phyloP scores from a whole-genome alignment of 2,797 vertebrate species.

The Tadarida brasiliensis region DNA sequence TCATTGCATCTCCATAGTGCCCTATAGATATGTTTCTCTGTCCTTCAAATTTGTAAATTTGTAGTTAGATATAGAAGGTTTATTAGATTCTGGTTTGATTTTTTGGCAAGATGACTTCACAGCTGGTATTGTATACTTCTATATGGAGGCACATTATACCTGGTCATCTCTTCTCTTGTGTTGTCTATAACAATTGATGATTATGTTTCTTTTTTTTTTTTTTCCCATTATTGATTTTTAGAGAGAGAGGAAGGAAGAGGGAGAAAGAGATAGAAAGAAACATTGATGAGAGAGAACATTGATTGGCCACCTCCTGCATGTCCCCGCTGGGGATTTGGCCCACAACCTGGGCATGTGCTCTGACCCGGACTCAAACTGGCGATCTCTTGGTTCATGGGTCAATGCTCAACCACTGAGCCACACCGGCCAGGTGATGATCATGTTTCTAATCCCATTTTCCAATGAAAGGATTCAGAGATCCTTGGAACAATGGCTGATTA shows the following conservation, averaged over 20 bases:
- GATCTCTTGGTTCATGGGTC: too few species aligned
- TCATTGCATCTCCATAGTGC: background rate
- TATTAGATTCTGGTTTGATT: background rate
- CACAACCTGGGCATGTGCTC: too few species aligned
- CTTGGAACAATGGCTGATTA: background rate
- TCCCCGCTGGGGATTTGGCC: too few species aligned
- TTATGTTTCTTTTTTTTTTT: background rate
- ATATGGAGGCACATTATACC: background rate
- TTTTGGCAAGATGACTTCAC: background rate
- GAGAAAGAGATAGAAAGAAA: too few species aligned
- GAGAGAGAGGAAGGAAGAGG: too few species aligned
- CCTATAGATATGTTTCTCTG: background rate
- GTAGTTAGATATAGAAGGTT: background rate
- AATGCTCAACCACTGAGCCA: too few species aligned
- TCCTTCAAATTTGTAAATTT: background rate
- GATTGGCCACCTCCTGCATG: too few species aligned
- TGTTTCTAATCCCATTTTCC: too few species aligned
- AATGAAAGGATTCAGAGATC: background rate
- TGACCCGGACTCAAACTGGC: too few species aligned
- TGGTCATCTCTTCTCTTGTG: background rate
- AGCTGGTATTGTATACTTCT: background rate
- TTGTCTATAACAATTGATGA: background rate
- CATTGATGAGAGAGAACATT: too few species aligned
- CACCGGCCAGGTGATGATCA: too few species aligned
- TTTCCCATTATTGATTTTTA: too few species aligned